Evolutionary conservation across 1,140 invertebrate species (phyloP).

Genomic region (Drosophila gunungcola): DNA sequence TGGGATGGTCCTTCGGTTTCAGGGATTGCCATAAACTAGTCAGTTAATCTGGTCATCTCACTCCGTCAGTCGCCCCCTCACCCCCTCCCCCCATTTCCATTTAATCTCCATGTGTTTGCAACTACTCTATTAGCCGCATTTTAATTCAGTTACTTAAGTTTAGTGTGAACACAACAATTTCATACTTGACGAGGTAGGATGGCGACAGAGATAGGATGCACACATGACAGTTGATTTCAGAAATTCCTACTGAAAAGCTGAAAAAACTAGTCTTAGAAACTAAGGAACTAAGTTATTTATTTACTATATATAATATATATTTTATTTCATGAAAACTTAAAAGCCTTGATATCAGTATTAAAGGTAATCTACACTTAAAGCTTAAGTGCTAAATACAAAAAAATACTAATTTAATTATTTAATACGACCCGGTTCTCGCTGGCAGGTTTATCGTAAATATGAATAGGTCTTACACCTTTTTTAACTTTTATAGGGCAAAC

Average conservation of each 20-base stretch:
- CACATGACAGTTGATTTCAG: background rate
- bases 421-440: too few species aligned
- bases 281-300: background rate
- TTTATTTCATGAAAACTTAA: too few species aligned
- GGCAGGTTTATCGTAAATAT: too few species aligned
- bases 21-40: constrained; percentile 51
- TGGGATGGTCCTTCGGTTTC: constrained; percentile 22
- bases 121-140: constrained; percentile 82
- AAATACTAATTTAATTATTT: too few species aligned
- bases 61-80: constrained; percentile 20
- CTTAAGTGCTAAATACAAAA: too few species aligned
- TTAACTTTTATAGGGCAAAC: too few species aligned
- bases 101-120: constrained; percentile 70
- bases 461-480: too few species aligned
- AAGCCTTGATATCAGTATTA: too few species aligned
- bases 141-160: constrained; percentile 83
- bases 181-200: constrained; percentile 64
- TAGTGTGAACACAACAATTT: constrained; percentile 83
- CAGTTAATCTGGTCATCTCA: constrained; percentile 53
- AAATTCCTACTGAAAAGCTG: background rate
- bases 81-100: constrained; percentile 2
- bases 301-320: too few species aligned
- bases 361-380: too few species aligned
- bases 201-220: constrained; percentile 15
- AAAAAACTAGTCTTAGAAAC: too few species aligned